Conservation (phyloP, 2,113 vertebrate genomes). For the Ginglymostoma cirratum region DNA sequence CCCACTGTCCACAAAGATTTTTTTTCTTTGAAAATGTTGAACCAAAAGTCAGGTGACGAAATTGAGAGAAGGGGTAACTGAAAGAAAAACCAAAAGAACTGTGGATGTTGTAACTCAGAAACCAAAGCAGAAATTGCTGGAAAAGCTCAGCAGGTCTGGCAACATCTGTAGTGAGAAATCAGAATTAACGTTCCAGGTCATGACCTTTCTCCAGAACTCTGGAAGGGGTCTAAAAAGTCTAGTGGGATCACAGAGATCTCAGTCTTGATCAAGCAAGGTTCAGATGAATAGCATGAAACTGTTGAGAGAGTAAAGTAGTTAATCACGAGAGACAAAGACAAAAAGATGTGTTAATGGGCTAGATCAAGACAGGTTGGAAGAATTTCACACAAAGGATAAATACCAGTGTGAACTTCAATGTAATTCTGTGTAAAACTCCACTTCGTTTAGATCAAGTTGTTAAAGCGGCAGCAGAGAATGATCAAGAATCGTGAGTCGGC, state of each 20-base stretch:
- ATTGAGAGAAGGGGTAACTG: too few relatives aligned
- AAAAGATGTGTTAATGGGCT: neutral
- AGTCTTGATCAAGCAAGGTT: neutral
- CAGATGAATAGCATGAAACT: neutral
- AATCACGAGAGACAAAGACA: neutral
- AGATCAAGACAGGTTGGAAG: neutral
- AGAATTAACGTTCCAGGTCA: too few relatives aligned
- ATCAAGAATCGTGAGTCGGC: slow-evolving; percentile 87
- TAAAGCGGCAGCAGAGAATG: slow-evolving; percentile 88
- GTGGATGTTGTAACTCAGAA: too few relatives aligned
- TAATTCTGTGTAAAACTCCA: neutral
- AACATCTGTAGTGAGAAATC: too few relatives aligned
- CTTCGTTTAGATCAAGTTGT: slow-evolving; percentile 66
- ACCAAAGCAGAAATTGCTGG: too few relatives aligned
- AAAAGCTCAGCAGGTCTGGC: too few relatives aligned
- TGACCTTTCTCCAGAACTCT: too few relatives aligned
- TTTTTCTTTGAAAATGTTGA: too few relatives aligned
- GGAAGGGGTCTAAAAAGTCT: neutral
- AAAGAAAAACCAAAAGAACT: too few relatives aligned
- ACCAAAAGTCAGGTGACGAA: too few relatives aligned
- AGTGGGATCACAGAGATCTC: neutral
- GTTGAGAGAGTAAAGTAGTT: neutral
- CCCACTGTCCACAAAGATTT: too few relatives aligned
- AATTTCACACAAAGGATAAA: neutral
- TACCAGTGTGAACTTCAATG: neutral